phyloP scores from a whole-genome alignment of 2,113 vertebrate genomes.

The Atractosteus spatula region DNA sequence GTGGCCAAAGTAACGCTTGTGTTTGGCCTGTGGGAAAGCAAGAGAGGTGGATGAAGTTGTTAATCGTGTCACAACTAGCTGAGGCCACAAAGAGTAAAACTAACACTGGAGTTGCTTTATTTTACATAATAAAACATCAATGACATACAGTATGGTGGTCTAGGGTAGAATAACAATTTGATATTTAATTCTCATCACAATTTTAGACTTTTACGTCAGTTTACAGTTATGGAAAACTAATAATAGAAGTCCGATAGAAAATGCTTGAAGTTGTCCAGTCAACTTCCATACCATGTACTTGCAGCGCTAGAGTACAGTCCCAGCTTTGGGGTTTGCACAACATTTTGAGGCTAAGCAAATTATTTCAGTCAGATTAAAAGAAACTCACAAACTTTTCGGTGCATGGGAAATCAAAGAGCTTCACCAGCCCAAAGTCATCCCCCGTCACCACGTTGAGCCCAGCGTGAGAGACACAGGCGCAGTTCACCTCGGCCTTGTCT shows the following conservation, averaged over 20 bases:
- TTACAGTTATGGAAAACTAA: too few species aligned
- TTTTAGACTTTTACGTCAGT: too few species aligned
- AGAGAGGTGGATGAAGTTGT: neutral
- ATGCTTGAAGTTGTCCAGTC: too few species aligned
- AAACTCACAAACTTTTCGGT: slow-evolving; percentile 88
- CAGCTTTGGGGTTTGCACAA: neutral
- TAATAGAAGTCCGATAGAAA: too few species aligned
- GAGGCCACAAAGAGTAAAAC: too few species aligned
- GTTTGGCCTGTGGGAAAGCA: slow-evolving; percentile 77
- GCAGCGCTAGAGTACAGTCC: too few species aligned
- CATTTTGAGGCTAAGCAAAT: neutral
- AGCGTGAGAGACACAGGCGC: slow-evolving; percentile 85
- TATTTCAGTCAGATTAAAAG: neutral
- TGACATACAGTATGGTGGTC: neutral
- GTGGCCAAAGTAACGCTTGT: slow-evolving; percentile 94
- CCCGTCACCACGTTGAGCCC: slow-evolving; percentile 87
- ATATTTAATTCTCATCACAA: too few species aligned
- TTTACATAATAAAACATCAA: neutral
- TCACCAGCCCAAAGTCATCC: slow-evolving; percentile 93
- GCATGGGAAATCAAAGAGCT: slow-evolving; percentile 95
- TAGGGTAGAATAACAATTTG: too few species aligned
- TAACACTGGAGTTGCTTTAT: too few species aligned
- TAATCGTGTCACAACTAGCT: too few species aligned
- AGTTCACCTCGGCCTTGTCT: slow-evolving; percentile 91
- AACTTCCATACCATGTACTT: too few species aligned